These are phyloP conservation scores for Berghia stephanieae DNA, from an alignment of 1,140 invertebrate species.

Conservation along the genomic window DNA sequence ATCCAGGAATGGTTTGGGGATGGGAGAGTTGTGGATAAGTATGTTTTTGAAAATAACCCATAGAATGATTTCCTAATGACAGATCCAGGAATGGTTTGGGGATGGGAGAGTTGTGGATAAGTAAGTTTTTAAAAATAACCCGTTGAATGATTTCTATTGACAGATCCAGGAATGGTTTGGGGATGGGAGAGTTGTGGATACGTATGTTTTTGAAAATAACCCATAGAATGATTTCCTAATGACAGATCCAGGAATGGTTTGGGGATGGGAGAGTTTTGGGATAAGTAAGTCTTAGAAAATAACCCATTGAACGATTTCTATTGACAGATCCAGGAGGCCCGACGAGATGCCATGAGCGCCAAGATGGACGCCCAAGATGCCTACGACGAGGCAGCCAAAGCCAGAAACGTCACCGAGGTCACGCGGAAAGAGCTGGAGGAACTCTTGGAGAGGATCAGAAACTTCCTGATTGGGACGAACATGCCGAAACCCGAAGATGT, in stretches of 20 bases:
- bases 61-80: not conserved
- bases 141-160: not conserved
- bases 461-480: conserved; percentile 77
- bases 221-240: not conserved
- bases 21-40: too few relatives aligned
- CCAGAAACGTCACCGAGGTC: conserved; percentile 72
- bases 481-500: conserved; percentile 85
- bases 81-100: too few relatives aligned
- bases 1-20: too few relatives aligned
- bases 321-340: conserved; percentile 71
- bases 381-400: conserved; percentile 70
- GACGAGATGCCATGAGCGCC: conserved; percentile 71
- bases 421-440: conserved; percentile 70
- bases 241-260: not conserved
- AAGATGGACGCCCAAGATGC: conserved; percentile 72
- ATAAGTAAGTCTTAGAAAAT: not conserved
- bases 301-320: not conserved
- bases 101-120: too few relatives aligned
- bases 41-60: not conserved
- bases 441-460: conserved; percentile 77
- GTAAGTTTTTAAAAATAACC: not conserved
- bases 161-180: too few relatives aligned
- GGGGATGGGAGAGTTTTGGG: not conserved
- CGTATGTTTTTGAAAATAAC: not conserved
- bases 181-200: too few relatives aligned